Evolutionary conservation across 2,888 invertebrate genomes (phyloP), one percentile per base, ranked within the genome.

Genomic region (Endomychus coccineus): DNA sequence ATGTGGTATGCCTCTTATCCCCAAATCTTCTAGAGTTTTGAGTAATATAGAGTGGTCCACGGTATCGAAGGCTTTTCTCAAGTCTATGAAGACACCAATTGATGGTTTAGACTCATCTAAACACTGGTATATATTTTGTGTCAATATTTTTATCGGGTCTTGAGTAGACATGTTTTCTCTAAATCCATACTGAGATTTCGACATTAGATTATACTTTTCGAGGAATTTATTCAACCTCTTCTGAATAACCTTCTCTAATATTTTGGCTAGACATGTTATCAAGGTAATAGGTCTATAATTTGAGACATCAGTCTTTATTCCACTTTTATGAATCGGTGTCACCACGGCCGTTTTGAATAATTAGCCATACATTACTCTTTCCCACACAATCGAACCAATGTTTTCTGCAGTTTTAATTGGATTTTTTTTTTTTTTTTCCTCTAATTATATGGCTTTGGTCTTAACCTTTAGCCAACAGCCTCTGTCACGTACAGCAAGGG

Each of bases 221-320:
- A 39, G 27, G 29, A 35, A 32, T 2, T 28, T 19, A 16, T 33
- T 19, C 15, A 50, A 21, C 25, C 44, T 45, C 2, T n/a, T 11
- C 17, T 41, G 32, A 2, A 45, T 27, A 5, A 48, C 23, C 34
- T 42, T 44, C 32, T 48, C 45, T 21, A 46, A 36, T 10, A 47
- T 31, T 36, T 49, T 45, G 12, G 45, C 40, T 6, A 45, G 12
- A 21, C 33, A 37, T 13, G 36, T 36, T 7, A 44, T 39, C 12
- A 42, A 23, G 1, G 42, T 39, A 10, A 48, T 46, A n/a, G 43
- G 43, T 34, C 45, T 40, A 32, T 45, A 43, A 34, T 42, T 45
- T 9, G 13, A n/a, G 10, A 34, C 7, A 30, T 40, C 27, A n/a
- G 12, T 13, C 31, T 27, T 37, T 25, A 39, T 22, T 22, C 41